These are phyloP conservation scores for Tetanocera ferruginea DNA, from an alignment of 2,888 invertebrate genomes.

Conservation along the genomic window DNA sequence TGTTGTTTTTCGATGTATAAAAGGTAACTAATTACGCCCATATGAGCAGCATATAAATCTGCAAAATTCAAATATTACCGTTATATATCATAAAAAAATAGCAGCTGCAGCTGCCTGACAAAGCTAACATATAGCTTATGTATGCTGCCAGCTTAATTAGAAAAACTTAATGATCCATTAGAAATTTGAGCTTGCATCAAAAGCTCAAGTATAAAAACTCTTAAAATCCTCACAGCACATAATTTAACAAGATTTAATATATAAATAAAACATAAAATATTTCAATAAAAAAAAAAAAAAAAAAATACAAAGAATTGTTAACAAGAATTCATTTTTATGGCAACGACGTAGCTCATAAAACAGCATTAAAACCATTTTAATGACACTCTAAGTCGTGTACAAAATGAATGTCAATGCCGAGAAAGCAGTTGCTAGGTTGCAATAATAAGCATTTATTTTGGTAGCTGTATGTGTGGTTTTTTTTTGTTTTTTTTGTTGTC, in stretches of 20 bases:
- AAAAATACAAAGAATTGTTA: conserved; percentile 4
- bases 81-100: too few relatives aligned
- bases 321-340: background rate
- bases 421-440: background rate
- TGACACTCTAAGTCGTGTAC: background rate
- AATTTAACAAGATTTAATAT: background rate
- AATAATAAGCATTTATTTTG: background rate
- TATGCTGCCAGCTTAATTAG: background rate
- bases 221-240: background rate
- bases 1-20: too few relatives aligned
- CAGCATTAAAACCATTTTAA: conserved; percentile 20
- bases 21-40: too few relatives aligned
- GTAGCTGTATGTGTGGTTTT: too few relatives aligned
- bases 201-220: too few relatives aligned
- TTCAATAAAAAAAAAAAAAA: background rate
- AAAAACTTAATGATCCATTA: background rate
- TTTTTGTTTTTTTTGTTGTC: too few relatives aligned
- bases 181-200: background rate
- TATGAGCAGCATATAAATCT: too few relatives aligned
- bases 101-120: too few relatives aligned
- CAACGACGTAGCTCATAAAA: background rate
- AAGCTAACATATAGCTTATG: too few relatives aligned
- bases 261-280: background rate
- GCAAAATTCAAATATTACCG: too few relatives aligned
- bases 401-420: too few relatives aligned